These are phyloP conservation scores for Plecturocebus donacophilus DNA, from an alignment of 2,113 vertebrate species.

Conservation along the genomic window DNA sequence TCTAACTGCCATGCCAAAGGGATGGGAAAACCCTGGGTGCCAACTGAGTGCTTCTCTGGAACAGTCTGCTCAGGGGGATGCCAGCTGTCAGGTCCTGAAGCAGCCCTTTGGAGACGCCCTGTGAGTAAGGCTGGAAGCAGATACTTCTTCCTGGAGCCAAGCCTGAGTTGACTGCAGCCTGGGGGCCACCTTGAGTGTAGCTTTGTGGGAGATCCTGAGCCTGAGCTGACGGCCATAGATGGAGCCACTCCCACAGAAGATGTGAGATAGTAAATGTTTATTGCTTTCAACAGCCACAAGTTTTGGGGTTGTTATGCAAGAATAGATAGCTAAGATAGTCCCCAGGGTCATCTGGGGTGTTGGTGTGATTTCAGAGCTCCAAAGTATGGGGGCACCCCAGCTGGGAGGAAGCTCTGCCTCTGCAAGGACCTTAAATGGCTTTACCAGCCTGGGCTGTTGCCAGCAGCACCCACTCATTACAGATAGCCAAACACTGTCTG, in stretches of 20 bases:
- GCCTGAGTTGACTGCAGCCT: not conserved
- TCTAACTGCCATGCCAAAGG: not conserved
- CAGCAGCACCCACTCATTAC: not conserved
- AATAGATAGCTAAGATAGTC: not conserved
- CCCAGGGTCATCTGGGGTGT: not conserved
- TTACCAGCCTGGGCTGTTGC: not conserved
- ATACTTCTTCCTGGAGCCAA: not conserved
- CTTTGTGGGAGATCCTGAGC: not conserved
- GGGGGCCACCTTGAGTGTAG: not conserved
- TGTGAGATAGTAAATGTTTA: not conserved
- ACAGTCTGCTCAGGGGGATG: not conserved
- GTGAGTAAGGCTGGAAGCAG: not conserved
- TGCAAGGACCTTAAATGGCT: not conserved
- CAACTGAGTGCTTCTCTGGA: not conserved
- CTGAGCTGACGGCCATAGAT: not conserved
- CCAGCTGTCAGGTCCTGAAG: not conserved
- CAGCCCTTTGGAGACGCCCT: not conserved
- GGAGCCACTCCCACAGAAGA: not conserved
- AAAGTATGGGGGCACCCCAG: too few relatives aligned
- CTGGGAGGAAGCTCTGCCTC: not conserved
- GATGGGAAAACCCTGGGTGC: too few relatives aligned
- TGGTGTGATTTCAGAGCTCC: not conserved
- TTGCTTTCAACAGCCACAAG: not conserved
- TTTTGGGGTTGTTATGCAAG: not conserved
- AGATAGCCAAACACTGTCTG: constrained; percentile 75